A percentile compares a stretch with the other conserved stretches of the same genome.
These are phyloP conservation scores for Plotosus lineatus DNA, from an alignment of 2,113 vertebrate genomes.

Conservation along the genomic window DNA sequence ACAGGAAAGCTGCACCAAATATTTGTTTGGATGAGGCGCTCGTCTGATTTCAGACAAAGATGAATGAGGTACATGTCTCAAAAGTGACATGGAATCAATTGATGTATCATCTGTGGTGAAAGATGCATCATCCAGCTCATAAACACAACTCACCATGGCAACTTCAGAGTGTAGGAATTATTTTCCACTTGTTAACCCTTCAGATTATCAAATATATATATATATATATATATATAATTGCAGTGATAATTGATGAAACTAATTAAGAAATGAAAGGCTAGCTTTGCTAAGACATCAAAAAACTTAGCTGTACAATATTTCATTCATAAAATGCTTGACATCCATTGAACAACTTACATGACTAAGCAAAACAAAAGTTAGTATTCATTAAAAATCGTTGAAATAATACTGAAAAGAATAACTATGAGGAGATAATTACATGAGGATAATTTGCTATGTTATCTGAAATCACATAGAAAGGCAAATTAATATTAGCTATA, in stretches of 20 bases:
- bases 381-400: too few relatives aligned
- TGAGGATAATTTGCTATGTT: too few relatives aligned
- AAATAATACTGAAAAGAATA: too few relatives aligned
- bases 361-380: background rate
- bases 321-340: background rate
- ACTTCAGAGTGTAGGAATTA: background rate
- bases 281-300: background rate
- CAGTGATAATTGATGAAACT: background rate
- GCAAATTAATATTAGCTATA: background rate
- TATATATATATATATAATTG: background rate
- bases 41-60: background rate
- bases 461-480: background rate
- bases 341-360: background rate
- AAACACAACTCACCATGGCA: background rate
- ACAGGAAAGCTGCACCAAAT: background rate
- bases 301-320: background rate
- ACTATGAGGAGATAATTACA: too few relatives aligned
- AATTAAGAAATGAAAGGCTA: background rate
- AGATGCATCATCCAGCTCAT: background rate
- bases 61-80: background rate
- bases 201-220: background rate
- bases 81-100: slow-evolving; percentile 25
- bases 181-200: background rate
- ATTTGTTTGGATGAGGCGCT: background rate
- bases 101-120: background rate